Evolutionary conservation across 2,797 vertebrate species (phyloP), one percentile per base, ranked within the genome.

Genomic region (Mergus octosetaceus): DNA sequence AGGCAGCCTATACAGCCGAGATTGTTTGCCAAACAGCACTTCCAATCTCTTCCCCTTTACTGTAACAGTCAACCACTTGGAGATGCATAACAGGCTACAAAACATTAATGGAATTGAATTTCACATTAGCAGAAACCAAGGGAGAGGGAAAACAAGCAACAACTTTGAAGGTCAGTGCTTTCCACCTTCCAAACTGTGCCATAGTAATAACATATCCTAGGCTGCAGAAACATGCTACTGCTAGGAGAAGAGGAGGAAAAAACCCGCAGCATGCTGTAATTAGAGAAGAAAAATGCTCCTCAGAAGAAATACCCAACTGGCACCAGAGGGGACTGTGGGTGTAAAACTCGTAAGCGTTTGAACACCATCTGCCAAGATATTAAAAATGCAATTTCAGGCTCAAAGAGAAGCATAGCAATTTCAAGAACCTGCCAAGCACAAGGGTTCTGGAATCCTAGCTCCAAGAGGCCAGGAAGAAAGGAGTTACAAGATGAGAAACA

Each of bases 371-470:
- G 95, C 95, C 96, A 96, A 86, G 79, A 82, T 87, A 97, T 96
- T 95, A 95, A 97, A 98, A 97, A 95, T 85, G 87, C 76, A 95
- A 78, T 96, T 96, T 57, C 68, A 94, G 92, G 75, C 95, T 97
- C 93, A 96, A 86, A 94, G 85, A 75, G 75, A 94, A 97, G 66
- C 92, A 93, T 56, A 95, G 91, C 78, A 95, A 97, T 96, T 94
- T 92, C 92, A 90, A 89, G 69, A 96, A 89, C 78, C 78, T 84
- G 95, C 79, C 61, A 34, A 96, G 83, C 70, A 92, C 85, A 66
- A 96, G 75, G 66, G 49, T 58, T 89, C 85, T 95, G 65, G 95
- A 96, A 94, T 75, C 73, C 24, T 54, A 45, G 54, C 62, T 95
- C 87, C 15, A 32, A 95, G 83, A 61, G 38, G 57, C 54, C 80